Evolutionary conservation across 2,888 invertebrate species (phyloP).

Genomic region (Hyalella azteca): DNA sequence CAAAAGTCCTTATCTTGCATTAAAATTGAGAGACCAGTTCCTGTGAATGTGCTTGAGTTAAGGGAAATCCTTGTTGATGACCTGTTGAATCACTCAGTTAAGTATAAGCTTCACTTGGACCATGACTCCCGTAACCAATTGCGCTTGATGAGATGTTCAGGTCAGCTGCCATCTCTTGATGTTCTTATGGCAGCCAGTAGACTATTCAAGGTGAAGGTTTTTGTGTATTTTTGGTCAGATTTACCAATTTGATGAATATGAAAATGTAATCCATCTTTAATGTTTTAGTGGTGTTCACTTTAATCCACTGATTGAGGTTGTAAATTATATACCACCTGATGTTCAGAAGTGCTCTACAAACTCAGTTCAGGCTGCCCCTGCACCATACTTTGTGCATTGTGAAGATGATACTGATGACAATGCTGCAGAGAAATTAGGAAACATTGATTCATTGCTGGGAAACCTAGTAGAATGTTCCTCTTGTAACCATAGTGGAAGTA

Average conservation of each 20-base stretch:
- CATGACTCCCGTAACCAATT: not conserved
- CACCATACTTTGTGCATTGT: not conserved
- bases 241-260: not conserved
- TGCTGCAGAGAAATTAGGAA: not conserved
- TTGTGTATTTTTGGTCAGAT: not conserved
- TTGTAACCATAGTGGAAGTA: not conserved
- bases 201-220: not conserved
- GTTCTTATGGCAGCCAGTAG: not conserved
- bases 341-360: not conserved
- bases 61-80: not conserved
- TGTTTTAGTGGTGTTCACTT: not conserved
- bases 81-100: not conserved
- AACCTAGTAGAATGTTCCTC: not conserved
- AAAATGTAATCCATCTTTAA: not conserved
- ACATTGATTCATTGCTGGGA: not conserved
- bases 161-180: not conserved
- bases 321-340: not conserved
- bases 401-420: not conserved
- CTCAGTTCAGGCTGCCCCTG: not conserved
- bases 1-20: not conserved
- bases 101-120: not conserved
- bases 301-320: not conserved
- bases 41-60: not conserved
- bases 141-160: too few species aligned
- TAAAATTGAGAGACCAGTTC: not conserved